Conservation (phyloP, 2,797 vertebrate species). For the Natrix natrix region DNA sequence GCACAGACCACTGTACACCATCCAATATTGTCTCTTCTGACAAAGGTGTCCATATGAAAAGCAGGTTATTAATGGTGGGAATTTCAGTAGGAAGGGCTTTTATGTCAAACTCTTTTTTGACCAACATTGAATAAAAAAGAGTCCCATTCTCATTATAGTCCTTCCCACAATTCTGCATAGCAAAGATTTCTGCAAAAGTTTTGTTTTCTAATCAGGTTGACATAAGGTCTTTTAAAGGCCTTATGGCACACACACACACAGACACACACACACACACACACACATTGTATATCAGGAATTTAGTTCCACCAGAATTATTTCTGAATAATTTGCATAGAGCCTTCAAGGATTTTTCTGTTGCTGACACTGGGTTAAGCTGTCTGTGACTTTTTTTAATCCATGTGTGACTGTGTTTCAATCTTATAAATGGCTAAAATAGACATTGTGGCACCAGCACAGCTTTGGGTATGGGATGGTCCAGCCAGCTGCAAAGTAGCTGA, state of each 20-base stretch:
- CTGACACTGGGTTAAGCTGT: background rate
- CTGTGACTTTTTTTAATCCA: background rate
- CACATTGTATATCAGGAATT: background rate
- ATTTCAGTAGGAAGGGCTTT: background rate
- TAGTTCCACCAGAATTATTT: background rate
- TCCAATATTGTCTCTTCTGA: background rate
- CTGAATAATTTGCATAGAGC: background rate
- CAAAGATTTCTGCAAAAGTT: background rate
- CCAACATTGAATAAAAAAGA: background rate
- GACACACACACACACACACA: no score
- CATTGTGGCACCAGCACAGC: background rate
- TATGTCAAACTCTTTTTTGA: background rate
- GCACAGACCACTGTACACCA: background rate
- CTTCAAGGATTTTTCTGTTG: background rate
- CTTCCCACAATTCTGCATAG: background rate
- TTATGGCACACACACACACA: no score
- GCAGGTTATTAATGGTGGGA: background rate
- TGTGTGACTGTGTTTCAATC: background rate
- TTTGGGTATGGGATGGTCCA: background rate
- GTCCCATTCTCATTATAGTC: background rate
- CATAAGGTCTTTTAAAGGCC: background rate
- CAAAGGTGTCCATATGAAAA: background rate
- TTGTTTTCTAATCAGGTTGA: background rate
- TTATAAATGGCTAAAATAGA: background rate
- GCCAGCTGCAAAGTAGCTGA: background rate